A percentile compares a stretch with the other conserved stretches of the same genome.
Conservation (phyloP, 2,113 vertebrate genomes). For the Erythrocercus mccallii region DNA sequence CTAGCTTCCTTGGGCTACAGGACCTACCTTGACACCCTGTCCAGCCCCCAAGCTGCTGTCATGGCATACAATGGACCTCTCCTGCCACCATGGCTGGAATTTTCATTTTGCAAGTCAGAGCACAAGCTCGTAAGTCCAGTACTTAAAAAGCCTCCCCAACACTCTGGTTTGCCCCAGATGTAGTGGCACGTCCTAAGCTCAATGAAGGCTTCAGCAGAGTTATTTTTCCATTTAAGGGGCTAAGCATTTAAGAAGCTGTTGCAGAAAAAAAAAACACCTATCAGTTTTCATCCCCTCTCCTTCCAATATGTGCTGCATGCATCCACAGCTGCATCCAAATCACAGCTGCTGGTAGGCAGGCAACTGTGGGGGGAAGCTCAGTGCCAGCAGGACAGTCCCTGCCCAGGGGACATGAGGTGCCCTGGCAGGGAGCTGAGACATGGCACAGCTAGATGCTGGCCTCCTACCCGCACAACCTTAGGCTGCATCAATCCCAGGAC, state of each 20-base stretch:
- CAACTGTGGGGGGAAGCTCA: accelerated
- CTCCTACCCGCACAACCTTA: accelerated
- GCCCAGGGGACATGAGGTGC: accelerated
- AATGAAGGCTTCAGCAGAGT: neutral
- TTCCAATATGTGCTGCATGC: neutral
- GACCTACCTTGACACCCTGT: neutral
- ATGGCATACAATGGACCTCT: neutral
- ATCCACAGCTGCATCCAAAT: neutral
- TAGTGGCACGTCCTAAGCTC: neutral
- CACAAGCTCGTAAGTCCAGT: neutral
- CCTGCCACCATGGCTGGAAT: neutral
- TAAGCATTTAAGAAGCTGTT: neutral
- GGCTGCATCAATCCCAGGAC: neutral
- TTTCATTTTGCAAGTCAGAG: neutral
- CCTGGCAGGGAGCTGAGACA: neutral
- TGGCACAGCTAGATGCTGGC: neutral
- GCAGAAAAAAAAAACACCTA: neutral
- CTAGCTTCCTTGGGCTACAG: neutral
- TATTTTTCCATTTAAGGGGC: conserved; percentile 37
- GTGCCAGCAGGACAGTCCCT: accelerated
- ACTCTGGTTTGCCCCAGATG: neutral
- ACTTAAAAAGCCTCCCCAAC: neutral
- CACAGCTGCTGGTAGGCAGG: neutral
- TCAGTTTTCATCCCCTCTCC: neutral
- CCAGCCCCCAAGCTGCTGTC: neutral